Base-by-base conservation (phyloP, 1,140 invertebrate species). In the Amphibalanus amphitrite region DNA sequence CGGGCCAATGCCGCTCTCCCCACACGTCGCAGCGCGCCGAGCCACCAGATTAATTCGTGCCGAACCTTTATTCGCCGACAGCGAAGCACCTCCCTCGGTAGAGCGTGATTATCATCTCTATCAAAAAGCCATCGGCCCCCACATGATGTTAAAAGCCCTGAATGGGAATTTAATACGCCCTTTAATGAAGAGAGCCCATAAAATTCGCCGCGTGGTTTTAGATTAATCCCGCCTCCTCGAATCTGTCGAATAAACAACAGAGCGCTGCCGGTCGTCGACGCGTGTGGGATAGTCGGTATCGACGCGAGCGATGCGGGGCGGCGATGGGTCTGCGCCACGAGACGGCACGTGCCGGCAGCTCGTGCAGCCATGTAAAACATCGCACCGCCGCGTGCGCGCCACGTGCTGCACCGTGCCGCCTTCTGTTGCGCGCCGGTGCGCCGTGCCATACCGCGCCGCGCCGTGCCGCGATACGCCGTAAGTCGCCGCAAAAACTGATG, bases 81-180 rank as follows among this genome's bases (percentile, higher is more conserved):
- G 47, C 10, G 47, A 59, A 59, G 47, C 47, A 59, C 47, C 47
- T 59, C 47, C 47, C 20, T 20, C 20, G 23, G 47, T n/a, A n/a
- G 20, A 59, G 47, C 47, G 47, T 59, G 47, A 59, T 59, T 59
- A 59, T 59, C 47, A 59, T 59, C 47, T 59, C 47, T 59, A 59
- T 59, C 47, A 59, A 59, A 59, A 59, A 59, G 47, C 47, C 47
- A 59, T 59, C 47, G 47, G 47, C 47, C 47, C 47, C 47, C 47
- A 59, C 47, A 59, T 59, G 47, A 59, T 59, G 47, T 59, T 59
- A 59, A 59, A 59, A 59, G 47, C 47, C 47, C 47, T 59, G 47
- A 59, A 59, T 59, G 47, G 47, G 47, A 59, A 59, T 59, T 59
- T 59, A 59, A 59, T 59, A 59, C 20, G 47, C 13, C 20, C 47